Evolutionary conservation across 2,797 vertebrate species (phyloP).

Genomic region (Macroramphosus scolopax): DNA sequence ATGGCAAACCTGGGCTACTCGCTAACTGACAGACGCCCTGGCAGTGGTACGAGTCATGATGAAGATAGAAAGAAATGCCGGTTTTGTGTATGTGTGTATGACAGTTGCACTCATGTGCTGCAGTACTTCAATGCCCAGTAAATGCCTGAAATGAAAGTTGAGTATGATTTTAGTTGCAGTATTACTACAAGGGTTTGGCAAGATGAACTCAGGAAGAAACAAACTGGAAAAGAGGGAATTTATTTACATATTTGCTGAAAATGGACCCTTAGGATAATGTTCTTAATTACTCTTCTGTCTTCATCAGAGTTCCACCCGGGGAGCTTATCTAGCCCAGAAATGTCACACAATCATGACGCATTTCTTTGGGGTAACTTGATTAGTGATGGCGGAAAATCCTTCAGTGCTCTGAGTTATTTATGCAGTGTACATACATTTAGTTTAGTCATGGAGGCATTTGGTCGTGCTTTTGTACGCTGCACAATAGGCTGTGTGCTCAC

Average conservation of each 20-base stretch:
- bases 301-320: constrained; percentile 69
- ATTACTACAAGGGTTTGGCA: constrained; percentile 22
- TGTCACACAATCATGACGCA: constrained; percentile 74
- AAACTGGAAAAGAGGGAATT: constrained; percentile 35
- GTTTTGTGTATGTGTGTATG: constrained; percentile 3
- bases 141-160: constrained; percentile 13
- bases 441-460: constrained; percentile 41
- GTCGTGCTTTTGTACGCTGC: constrained; percentile 16
- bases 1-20: constrained; percentile 93
- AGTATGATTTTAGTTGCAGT: background rate
- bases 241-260: constrained; percentile 75
- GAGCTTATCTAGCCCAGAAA: constrained; percentile 79
- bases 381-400: constrained; percentile 67
- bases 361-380: constrained; percentile 74
- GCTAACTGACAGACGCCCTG: constrained; percentile 90
- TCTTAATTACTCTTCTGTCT: constrained; percentile 75
- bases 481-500: constrained; percentile 38
- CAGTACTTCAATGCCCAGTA: background rate
- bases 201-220: constrained; percentile 26
- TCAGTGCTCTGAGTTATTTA: constrained; percentile 61
- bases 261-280: constrained; percentile 68
- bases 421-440: constrained; percentile 56
- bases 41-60: constrained; percentile 81
- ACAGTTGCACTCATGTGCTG: constrained; percentile 7
- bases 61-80: constrained; percentile 18